phyloP scores from a whole-genome alignment of 2,797 vertebrate genomes.

The Miichthys miiuy region DNA sequence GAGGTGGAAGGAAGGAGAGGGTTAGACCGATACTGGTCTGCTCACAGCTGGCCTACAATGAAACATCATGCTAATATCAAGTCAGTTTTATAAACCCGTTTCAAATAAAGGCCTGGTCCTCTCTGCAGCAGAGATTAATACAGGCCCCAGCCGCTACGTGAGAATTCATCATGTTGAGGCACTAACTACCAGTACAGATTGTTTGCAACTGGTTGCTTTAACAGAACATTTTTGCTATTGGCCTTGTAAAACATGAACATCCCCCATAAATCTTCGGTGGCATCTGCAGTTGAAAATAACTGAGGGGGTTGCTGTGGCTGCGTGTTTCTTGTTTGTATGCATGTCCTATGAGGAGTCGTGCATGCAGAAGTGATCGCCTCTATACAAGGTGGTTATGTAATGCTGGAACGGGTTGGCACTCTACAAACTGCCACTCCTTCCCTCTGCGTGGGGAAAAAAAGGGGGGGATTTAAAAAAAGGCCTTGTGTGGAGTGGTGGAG shows the following conservation, averaged over 20 bases:
- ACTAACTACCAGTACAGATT: background rate
- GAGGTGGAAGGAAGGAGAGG: background rate
- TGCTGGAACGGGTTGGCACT: constrained; percentile 34
- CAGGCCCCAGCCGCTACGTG: background rate
- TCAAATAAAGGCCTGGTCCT: background rate
- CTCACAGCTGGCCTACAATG: background rate
- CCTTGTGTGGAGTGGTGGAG: constrained; percentile 44
- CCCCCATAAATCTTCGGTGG: background rate
- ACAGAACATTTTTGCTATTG: background rate
- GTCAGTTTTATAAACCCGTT: background rate
- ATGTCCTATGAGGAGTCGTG: constrained; percentile 52
- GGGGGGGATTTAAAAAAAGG: constrained; percentile 52
- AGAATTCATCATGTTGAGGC: background rate
- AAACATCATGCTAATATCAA: too few species aligned
- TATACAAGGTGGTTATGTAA: constrained; percentile 67
- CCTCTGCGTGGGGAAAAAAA: constrained; percentile 15
- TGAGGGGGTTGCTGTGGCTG: background rate
- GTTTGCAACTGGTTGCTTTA: background rate
- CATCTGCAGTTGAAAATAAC: constrained; percentile 39
- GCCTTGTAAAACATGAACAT: constrained; percentile 23
- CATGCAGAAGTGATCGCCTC: constrained; percentile 69
- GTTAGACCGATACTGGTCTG: background rate
- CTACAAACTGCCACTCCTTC: constrained; percentile 35
- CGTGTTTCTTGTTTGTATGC: constrained; percentile 40
- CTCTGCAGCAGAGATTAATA: background rate